A percentile compares a stretch with the other conserved stretches of the same genome.
Evolutionary conservation across 2,888 invertebrate species (phyloP).

Genomic region (Oscheius sp.): DNA sequence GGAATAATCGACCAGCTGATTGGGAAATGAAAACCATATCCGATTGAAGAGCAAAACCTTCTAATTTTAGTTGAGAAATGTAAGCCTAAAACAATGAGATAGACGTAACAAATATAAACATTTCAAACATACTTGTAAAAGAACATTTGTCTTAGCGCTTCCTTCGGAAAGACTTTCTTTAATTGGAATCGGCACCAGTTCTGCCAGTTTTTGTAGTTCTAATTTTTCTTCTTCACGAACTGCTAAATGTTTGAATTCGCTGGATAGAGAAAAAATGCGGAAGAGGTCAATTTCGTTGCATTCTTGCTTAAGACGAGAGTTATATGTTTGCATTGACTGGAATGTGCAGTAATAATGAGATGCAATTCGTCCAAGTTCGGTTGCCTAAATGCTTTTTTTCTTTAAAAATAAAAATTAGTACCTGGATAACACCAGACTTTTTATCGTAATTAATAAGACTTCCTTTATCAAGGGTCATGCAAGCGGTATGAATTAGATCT

Average conservation of each 20-base stretch:
- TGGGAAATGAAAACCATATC: constrained; percentile 99
- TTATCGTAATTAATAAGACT: constrained; percentile 94
- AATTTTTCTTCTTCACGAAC: constrained; percentile 85
- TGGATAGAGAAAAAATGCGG: constrained; percentile 93
- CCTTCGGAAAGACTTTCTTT: constrained; percentile 98
- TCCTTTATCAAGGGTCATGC: constrained; percentile 86
- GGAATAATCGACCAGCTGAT: constrained; percentile 89
- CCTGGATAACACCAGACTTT: constrained; percentile 85
- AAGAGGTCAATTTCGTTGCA: constrained; percentile 96
- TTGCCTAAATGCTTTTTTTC: constrained; percentile 77
- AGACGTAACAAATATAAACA: not conserved
- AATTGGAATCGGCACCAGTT: constrained; percentile 95
- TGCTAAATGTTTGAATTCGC: constrained; percentile 82
- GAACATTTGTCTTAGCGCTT: constrained; percentile 81
- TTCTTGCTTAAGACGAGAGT: constrained; percentile 92
- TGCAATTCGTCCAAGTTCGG: constrained; percentile 94
- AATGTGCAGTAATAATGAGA: constrained; percentile 98
- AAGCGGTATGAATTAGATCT: constrained; percentile 94
- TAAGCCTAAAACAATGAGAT: constrained; percentile 80
- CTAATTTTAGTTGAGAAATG: constrained; percentile 95
- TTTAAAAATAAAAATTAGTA: constrained; percentile 37
- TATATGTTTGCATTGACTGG: constrained; percentile 95
- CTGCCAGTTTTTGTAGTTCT: constrained; percentile 92
- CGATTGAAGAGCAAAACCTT: constrained; percentile 97
- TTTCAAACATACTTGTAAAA: constrained; percentile 57